phyloP scores from a whole-genome alignment of 2,113 vertebrate genomes.

The Dasyurus viverrinus region DNA sequence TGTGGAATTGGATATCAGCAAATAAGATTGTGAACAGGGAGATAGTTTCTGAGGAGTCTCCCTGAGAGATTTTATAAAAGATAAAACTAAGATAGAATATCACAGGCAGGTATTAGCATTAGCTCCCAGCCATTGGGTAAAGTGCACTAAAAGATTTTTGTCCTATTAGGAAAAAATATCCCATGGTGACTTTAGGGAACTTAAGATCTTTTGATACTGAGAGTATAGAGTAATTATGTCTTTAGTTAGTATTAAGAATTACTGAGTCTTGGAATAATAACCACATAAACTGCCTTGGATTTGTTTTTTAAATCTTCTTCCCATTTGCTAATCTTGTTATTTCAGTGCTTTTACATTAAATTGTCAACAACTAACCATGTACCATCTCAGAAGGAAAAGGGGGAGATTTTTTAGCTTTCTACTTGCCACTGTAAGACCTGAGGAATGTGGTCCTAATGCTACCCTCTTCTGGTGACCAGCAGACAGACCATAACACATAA shows the following conservation, averaged over 20 bases:
- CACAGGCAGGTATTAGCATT: background rate
- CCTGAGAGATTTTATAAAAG: constrained; percentile 48
- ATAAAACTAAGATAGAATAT: constrained; percentile 52
- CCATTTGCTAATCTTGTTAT: constrained; percentile 34
- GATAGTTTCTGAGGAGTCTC: constrained; percentile 22
- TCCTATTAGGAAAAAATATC: background rate
- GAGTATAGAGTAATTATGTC: constrained; percentile 49
- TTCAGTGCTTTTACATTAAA: constrained; percentile 10
- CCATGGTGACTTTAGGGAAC: background rate
- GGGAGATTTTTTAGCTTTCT: too few species aligned
- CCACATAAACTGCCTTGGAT: background rate
- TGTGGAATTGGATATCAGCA: constrained; percentile 53
- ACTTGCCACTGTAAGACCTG: background rate
- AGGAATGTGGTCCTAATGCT: background rate
- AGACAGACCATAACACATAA: background rate
- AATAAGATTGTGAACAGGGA: constrained; percentile 58
- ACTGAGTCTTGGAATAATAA: constrained; percentile 45
- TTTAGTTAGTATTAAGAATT: constrained; percentile 50
- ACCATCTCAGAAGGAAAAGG: background rate
- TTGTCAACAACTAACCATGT: background rate
- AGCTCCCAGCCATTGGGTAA: background rate
- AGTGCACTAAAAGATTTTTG: background rate
- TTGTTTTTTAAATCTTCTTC: constrained; percentile 48
- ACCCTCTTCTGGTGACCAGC: background rate
- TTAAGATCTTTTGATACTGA: constrained; percentile 18